Conservation (phyloP, 2,888 invertebrate genomes). For the Lissocephala sabroskyi region DNA sequence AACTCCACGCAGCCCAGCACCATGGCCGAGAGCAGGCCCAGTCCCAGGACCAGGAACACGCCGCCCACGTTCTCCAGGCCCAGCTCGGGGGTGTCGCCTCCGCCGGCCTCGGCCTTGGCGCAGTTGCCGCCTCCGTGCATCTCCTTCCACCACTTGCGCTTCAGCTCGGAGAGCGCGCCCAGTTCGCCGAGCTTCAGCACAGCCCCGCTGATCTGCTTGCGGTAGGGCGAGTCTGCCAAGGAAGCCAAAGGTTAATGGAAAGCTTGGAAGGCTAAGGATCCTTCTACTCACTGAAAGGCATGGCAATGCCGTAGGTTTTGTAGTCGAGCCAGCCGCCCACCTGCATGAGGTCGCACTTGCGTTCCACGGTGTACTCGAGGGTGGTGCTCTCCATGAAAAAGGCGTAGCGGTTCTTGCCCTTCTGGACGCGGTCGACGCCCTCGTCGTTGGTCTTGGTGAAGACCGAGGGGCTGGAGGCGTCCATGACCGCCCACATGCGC, state of each 20-base stretch:
- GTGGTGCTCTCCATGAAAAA: constrained; percentile 97
- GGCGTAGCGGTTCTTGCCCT: constrained; percentile 87
- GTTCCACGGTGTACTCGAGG: constrained; percentile 91
- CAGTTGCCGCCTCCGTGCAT: constrained; percentile 74
- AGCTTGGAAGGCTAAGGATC: neutral
- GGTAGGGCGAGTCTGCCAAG: constrained; percentile 81
- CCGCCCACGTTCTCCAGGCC: constrained; percentile 85
- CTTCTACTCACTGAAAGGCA: constrained; percentile 85
- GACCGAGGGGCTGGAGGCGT: constrained; percentile 85
- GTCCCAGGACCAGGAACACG: constrained; percentile 87
- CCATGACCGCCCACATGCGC: constrained; percentile 95
- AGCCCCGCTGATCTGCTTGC: constrained; percentile 88
- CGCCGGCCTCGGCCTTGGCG: constrained; percentile 37
- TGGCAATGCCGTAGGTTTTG: constrained; percentile 95
- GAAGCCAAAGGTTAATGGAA: neutral
- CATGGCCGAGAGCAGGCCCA: constrained; percentile 81
- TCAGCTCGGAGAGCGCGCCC: constrained; percentile 84
- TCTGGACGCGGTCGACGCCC: constrained; percentile 88
- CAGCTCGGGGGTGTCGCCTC: constrained; percentile 67
- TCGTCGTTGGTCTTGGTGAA: constrained; percentile 88
- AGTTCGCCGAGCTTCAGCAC: constrained; percentile 93
- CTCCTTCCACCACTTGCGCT: constrained; percentile 94
- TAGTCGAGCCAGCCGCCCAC: constrained; percentile 88
- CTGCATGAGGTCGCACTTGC: constrained; percentile 88
- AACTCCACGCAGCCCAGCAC: constrained; percentile 88